Conservation (phyloP, 2,113 vertebrate genomes). For the Beaufortia kweichowensis region DNA sequence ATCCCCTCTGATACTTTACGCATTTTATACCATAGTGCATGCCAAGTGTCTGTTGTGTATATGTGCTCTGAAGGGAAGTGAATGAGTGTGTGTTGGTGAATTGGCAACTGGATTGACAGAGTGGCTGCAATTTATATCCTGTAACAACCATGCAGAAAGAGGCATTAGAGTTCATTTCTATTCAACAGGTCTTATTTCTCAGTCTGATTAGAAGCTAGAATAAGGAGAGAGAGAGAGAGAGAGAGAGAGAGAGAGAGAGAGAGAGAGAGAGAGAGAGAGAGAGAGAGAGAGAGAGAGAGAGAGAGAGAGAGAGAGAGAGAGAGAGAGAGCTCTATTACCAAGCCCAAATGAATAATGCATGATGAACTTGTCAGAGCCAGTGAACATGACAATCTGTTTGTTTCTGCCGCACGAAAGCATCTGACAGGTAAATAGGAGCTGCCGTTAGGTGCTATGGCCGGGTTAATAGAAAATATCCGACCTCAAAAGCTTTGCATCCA, state of each 20-base stretch:
- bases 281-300: neutral
- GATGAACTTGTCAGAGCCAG: constrained; percentile 41
- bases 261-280: neutral
- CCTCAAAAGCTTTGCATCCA: constrained; percentile 52
- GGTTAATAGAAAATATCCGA: constrained; percentile 60
- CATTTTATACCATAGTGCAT: neutral
- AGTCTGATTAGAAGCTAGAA: constrained; percentile 25
- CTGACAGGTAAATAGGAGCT: constrained; percentile 56
- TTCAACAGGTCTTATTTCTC: constrained; percentile 40
- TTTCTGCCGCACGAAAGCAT: constrained; percentile 53
- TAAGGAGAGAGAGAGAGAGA: constrained; percentile 19
- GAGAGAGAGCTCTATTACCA: constrained; percentile 9
- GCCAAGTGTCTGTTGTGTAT: neutral
- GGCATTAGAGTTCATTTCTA: constrained; percentile 47
- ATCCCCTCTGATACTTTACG: constrained; percentile 1
- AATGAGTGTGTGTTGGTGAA: constrained; percentile 27
- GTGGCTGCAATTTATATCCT: constrained; percentile 41
- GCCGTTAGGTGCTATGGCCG: constrained; percentile 43
- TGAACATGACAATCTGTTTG: constrained; percentile 47
- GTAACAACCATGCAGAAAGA: constrained; percentile 31
- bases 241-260: constrained; percentile 15
- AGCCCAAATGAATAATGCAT: constrained; percentile 61
- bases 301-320: constrained; percentile 3
- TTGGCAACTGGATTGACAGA: constrained; percentile 26
- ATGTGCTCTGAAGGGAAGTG: neutral